Percentiles rank a stretch among this genome's conserved stretches.
phyloP scores from a whole-genome alignment of 2,113 vertebrate genomes.

The Pterocles orientalis region DNA sequence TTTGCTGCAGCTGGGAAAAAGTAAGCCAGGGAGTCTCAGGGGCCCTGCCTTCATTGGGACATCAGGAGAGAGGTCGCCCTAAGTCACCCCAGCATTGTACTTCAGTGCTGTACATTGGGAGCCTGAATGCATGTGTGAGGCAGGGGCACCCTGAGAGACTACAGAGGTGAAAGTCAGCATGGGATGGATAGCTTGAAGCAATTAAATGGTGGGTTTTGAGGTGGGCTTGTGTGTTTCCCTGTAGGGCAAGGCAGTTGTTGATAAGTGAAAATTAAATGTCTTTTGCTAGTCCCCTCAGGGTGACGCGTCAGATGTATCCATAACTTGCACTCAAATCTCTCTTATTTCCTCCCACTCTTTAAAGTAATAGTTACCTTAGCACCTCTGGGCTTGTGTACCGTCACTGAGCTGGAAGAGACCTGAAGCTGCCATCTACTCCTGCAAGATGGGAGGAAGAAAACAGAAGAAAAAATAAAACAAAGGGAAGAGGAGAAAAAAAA shows the following conservation, averaged over 20 bases:
- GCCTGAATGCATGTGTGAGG: not conserved
- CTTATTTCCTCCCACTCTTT: not conserved
- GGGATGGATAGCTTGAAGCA: not conserved
- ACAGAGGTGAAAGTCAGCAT: not conserved
- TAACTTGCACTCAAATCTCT: conserved; percentile 1
- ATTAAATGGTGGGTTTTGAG: not conserved
- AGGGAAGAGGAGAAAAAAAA: not conserved
- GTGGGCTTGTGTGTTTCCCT: not conserved
- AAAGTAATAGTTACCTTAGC: conserved; percentile 5
- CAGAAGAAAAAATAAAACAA: not conserved
- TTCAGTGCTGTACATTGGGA: not conserved
- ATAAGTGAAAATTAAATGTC: conserved; percentile 55
- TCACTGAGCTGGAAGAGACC: not conserved
- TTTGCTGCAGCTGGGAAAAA: not conserved
- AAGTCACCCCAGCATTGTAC: not conserved
- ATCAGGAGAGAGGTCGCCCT: not conserved
- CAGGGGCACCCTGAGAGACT: not conserved
- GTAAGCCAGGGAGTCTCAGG: not conserved
- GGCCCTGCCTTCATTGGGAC: not conserved
- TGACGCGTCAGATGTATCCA: not conserved
- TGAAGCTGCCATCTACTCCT: not conserved
- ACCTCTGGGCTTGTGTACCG: not conserved
- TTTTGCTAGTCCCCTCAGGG: conserved; percentile 1
- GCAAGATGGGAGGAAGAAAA: not conserved
- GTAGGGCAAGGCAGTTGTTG: conserved; percentile 2